Percentiles rank a stretch among this genome's conserved stretches.
Conservation (phyloP, 2,888 invertebrate species). For the Oligia latruncula region DNA sequence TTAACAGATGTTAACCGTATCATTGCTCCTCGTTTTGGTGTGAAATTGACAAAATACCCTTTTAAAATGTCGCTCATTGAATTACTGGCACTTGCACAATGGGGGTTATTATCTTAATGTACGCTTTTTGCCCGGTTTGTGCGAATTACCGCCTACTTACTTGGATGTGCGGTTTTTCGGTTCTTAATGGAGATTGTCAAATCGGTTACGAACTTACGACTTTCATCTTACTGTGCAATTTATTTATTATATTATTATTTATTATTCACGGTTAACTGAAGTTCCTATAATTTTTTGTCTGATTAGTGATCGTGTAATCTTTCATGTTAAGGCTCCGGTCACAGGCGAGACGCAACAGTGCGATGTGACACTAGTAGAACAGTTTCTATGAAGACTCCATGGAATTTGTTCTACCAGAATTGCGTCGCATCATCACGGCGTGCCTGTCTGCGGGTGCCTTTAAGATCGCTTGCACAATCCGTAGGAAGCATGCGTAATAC, state of each 20-base stretch:
- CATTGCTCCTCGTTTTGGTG: constrained; percentile 43
- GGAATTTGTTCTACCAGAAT: background rate
- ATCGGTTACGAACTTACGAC: constrained; percentile 17
- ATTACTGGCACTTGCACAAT: constrained; percentile 40
- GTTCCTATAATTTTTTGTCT: background rate
- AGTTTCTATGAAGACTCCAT: background rate
- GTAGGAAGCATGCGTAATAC: constrained; percentile 3
- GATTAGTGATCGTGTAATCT: background rate
- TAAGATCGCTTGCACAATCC: background rate
- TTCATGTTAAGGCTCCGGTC: background rate
- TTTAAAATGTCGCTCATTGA: constrained; percentile 52
- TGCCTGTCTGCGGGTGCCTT: background rate
- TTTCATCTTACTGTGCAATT: constrained; percentile 28
- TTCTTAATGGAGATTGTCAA: constrained; percentile 34
- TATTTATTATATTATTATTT: background rate
- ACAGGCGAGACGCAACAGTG: background rate
- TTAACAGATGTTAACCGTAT: constrained; percentile 34
- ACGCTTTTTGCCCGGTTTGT: constrained; percentile 28
- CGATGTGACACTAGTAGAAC: background rate
- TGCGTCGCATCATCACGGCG: background rate
- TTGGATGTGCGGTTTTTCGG: constrained; percentile 23
- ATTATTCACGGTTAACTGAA: background rate
- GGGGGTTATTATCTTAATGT: constrained; percentile 46
- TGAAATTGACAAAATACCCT: constrained; percentile 43
- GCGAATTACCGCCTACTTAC: constrained; percentile 39